Conservation (phyloP, 2,797 vertebrate species). For the Trachurus trachurus region DNA sequence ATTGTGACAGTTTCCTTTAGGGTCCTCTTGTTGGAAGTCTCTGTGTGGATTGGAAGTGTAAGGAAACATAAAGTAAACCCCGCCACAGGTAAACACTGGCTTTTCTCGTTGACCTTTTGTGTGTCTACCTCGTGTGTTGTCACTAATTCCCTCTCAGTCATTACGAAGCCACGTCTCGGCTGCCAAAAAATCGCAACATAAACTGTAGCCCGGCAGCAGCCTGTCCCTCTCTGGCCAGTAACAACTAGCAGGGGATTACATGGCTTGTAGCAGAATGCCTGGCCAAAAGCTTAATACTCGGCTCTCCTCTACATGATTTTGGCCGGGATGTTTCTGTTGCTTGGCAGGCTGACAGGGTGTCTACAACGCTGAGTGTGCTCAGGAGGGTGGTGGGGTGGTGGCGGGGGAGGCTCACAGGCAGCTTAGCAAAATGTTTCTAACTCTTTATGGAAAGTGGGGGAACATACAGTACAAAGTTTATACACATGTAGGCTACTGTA, state of each 20-base stretch:
- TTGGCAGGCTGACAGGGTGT: constrained; percentile 44
- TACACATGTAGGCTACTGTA: background rate
- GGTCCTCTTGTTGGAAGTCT: too few relatives aligned
- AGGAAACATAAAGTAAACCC: background rate
- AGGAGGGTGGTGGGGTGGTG: background rate
- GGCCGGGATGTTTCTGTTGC: constrained; percentile 28
- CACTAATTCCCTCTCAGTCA: background rate
- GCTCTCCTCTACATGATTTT: constrained; percentile 46
- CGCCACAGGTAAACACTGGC: background rate
- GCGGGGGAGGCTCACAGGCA: too few relatives aligned
- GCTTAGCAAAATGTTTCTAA: constrained; percentile 16
- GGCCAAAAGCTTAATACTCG: constrained; percentile 45
- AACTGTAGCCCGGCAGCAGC: constrained; percentile 11
- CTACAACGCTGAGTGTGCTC: background rate
- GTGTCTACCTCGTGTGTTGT: background rate
- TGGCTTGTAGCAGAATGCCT: constrained; percentile 18
- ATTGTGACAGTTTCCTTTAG: background rate
- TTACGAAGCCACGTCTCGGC: constrained; percentile 6
- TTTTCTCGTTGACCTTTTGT: background rate
- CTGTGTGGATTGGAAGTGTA: background rate
- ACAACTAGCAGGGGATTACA: constrained; percentile 52
- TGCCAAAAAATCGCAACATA: constrained; percentile 17
- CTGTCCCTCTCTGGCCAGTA: constrained; percentile 17
- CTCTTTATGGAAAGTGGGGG: constrained; percentile 24
- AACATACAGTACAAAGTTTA: constrained; percentile 28